phyloP scores from a whole-genome alignment of 1,140 invertebrate genomes.

The Homalodisca vitripennis region DNA sequence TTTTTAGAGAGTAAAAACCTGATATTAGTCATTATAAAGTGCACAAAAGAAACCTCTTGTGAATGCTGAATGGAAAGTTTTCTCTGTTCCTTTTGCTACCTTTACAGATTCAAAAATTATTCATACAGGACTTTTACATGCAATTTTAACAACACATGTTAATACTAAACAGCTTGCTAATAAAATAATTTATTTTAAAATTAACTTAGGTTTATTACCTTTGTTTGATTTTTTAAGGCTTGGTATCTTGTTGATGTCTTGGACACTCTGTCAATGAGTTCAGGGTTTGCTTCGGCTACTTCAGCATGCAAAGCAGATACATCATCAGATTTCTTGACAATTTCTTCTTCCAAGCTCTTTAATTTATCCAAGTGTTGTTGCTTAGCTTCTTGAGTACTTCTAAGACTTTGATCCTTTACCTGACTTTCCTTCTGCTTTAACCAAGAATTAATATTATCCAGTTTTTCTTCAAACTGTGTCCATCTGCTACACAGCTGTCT shows the following conservation, averaged over 20 bases:
- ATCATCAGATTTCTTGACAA: conserved; percentile 66
- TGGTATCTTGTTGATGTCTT: conserved; percentile 83
- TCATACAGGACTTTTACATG: too few species aligned
- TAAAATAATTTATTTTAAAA: too few species aligned
- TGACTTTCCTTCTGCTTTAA: conserved; percentile 78
- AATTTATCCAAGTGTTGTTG: conserved; percentile 76
- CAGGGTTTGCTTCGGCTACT: conserved; percentile 71
- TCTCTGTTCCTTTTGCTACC: too few species aligned
- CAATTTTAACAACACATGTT: too few species aligned
- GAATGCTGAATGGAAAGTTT: too few species aligned
- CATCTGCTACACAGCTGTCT: conserved; percentile 70
- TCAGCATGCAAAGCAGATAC: conserved; percentile 72
- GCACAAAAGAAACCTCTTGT: too few species aligned
- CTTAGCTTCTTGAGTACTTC: conserved; percentile 82
- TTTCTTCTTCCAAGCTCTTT: conserved; percentile 69
- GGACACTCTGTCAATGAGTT: conserved; percentile 72
- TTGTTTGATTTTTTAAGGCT: conserved; percentile 76
- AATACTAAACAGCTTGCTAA: too few species aligned
- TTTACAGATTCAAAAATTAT: too few species aligned
- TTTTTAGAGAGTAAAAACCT: too few species aligned
- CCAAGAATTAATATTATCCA: conserved; percentile 79
- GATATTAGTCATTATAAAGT: too few species aligned
- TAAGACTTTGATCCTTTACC: conserved; percentile 87
- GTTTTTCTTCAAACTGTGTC: conserved; percentile 74
- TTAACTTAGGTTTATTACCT: conserved; percentile 52